Evolutionary conservation across 2,797 vertebrate genomes (phyloP).

Genomic region (Propithecus deckenii): DNA sequence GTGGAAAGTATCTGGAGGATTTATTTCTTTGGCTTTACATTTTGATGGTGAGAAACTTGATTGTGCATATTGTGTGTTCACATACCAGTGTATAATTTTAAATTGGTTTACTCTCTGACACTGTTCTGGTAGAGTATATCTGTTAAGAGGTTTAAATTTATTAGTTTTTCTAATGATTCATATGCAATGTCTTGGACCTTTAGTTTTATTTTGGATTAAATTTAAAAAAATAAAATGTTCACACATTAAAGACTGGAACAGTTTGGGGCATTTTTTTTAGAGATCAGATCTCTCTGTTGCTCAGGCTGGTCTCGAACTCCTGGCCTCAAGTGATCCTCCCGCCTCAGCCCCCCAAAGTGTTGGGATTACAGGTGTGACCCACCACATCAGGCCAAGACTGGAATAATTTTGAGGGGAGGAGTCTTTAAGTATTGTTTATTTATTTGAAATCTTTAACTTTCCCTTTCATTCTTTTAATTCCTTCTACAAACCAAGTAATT

Average conservation of each 20-base stretch:
- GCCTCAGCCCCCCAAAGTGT: background rate
- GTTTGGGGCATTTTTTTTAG: background rate
- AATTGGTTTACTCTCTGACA: background rate
- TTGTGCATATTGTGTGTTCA: background rate
- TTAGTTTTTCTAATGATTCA: background rate
- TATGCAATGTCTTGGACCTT: background rate
- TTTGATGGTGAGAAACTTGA: background rate
- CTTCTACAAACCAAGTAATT: background rate
- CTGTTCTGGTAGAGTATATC: background rate
- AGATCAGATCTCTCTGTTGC: too few relatives aligned
- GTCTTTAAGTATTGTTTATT: background rate
- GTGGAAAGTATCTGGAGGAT: background rate
- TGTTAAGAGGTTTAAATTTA: background rate
- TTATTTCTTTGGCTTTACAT: background rate
- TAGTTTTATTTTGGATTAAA: constrained; percentile 13
- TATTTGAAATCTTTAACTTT: background rate
- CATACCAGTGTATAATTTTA: background rate
- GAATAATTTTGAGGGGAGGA: background rate
- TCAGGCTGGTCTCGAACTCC: too few relatives aligned
- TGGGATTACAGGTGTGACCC: background rate
- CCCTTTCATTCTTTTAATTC: background rate
- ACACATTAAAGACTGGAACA: background rate
- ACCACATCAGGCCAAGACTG: background rate
- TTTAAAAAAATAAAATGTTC: background rate
- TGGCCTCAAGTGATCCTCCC: background rate